Evolutionary conservation across 2,113 vertebrate species (phyloP).

Genomic region (Mormoops blainvillei): DNA sequence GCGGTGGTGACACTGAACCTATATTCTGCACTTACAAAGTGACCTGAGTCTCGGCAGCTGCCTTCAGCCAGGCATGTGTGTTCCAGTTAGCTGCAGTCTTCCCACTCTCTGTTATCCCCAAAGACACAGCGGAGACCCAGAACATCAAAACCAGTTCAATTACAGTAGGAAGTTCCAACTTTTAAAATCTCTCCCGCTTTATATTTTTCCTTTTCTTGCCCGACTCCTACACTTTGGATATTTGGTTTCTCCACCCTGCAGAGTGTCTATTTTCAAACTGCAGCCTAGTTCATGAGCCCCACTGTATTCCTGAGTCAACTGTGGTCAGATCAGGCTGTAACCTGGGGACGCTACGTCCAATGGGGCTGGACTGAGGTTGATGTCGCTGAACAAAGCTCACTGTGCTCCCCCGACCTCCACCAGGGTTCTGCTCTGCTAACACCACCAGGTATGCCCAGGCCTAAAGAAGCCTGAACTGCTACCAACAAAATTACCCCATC

Average conservation of each 20-base stretch:
- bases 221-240: not conserved
- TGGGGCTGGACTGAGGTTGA: no score
- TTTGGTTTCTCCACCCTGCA: not conserved
- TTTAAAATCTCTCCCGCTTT: not conserved
- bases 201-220: not conserved
- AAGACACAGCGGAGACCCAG: not conserved
- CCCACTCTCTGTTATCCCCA: not conserved
- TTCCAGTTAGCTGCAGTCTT: not conserved
- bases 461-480: not conserved
- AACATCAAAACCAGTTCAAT: not conserved
- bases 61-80: not conserved
- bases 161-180: not conserved
- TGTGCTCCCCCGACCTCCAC: no score
- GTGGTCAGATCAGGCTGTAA: not conserved
- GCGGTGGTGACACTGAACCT: not conserved
- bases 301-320: not conserved
- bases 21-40: not conserved
- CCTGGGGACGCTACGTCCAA: rapidly evolving
- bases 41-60: not conserved
- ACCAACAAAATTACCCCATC: not conserved
- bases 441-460: not conserved
- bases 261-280: not conserved
- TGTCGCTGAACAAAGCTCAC: not conserved
- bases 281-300: not conserved
- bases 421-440: not conserved